phyloP scores from a whole-genome alignment of 2,888 invertebrate genomes.

The Taphrorychus bicolor region DNA sequence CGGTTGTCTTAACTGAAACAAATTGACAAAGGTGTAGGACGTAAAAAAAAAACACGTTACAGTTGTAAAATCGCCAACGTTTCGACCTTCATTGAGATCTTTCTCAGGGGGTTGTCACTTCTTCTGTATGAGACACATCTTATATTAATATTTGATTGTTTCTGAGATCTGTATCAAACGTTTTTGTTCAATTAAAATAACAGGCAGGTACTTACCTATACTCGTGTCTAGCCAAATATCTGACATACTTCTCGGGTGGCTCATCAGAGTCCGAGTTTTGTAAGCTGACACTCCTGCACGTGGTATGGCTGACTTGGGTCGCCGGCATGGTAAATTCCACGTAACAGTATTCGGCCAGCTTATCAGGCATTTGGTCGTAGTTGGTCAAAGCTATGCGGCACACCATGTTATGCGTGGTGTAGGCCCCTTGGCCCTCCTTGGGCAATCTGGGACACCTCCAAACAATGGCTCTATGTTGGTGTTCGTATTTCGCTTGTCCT shows the following conservation, averaged over 20 bases:
- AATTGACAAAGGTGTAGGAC: no score
- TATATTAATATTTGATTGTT: background rate
- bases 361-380: constrained; percentile 96
- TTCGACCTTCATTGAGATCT: no score
- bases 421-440: constrained; percentile 98
- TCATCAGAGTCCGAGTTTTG: constrained; percentile 84
- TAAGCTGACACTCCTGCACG: constrained; percentile 92
- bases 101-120: no score
- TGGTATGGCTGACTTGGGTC: constrained; percentile 93
- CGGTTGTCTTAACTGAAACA: no score
- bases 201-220: constrained; percentile 69
- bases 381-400: constrained; percentile 95
- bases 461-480: constrained; percentile 95
- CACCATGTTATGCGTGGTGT: constrained; percentile 95
- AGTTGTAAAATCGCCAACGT: no score
- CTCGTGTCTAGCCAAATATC: constrained; percentile 95
- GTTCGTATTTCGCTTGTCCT: constrained; percentile 98
- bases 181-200: background rate
- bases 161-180: no score
- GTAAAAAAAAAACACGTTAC: no score
- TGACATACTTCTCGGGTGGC: constrained; percentile 97
- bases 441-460: constrained; percentile 98
- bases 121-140: no score
- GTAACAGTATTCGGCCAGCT: constrained; percentile 84
- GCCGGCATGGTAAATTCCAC: constrained; percentile 99